Conservation (phyloP, 1,140 invertebrate genomes). For the Conus betulinus region DNA sequence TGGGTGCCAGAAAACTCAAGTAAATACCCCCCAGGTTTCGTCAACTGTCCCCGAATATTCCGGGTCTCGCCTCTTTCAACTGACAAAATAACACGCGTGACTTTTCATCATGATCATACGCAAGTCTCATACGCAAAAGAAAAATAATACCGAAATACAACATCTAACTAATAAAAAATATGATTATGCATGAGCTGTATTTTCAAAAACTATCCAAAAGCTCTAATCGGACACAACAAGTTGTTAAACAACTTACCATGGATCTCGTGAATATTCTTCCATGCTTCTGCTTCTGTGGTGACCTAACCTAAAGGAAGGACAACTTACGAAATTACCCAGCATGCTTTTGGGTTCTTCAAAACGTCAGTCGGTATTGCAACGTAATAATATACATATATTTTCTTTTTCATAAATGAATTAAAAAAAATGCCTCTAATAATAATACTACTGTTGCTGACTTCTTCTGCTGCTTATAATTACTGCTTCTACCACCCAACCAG, state of each 20-base stretch:
- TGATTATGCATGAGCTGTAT: background rate
- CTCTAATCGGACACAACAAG: background rate
- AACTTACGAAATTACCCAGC: constrained; percentile 14
- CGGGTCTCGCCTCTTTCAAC: no score
- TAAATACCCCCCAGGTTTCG: no score
- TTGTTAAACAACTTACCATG: constrained; percentile 78
- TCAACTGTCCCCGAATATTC: no score
- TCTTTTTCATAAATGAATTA: background rate
- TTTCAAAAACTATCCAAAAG: background rate
- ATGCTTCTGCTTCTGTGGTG: constrained; percentile 75
- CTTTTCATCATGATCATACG: background rate
- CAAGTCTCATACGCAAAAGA: background rate
- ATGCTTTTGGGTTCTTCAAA: background rate
- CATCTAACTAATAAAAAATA: background rate
- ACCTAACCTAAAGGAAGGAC: constrained; percentile 6
- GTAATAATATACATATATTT: background rate
- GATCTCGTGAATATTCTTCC: constrained; percentile 95
- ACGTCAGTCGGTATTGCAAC: background rate
- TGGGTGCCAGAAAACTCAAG: no score
- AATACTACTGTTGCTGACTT: background rate
- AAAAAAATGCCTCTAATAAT: background rate
- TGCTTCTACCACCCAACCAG: no score
- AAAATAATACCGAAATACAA: background rate
- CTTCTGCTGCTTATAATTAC: no score
- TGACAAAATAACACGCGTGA: background rate